phyloP scores from a whole-genome alignment of 2,888 invertebrate genomes.

The Athalia cordata region DNA sequence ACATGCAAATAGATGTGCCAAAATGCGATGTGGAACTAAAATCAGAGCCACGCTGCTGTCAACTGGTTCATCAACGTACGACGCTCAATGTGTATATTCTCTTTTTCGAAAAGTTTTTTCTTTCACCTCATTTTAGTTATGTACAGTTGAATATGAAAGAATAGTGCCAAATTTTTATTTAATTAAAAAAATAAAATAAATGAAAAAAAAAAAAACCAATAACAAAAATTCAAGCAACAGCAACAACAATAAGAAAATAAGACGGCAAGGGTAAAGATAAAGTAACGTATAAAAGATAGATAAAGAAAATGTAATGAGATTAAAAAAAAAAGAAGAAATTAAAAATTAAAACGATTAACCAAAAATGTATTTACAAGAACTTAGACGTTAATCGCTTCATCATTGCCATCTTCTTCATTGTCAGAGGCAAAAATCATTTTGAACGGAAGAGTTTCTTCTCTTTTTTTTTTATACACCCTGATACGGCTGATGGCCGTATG shows the following conservation, averaged over 20 bases:
- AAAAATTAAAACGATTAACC: constrained; percentile 14
- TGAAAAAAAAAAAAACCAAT: too few relatives aligned
- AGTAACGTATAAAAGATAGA: neutral
- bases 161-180: constrained; percentile 54
- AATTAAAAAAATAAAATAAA: constrained; percentile 24
- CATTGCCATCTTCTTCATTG: constrained; percentile 43
- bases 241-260: neutral
- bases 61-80: constrained; percentile 33
- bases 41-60: constrained; percentile 46
- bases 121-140: neutral
- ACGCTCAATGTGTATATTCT: constrained; percentile 11
- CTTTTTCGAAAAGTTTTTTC: neutral
- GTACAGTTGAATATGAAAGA: constrained; percentile 5
- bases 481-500: neutral
- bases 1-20: constrained; percentile 47
- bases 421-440: constrained; percentile 42
- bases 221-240: too few relatives aligned
- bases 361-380: constrained; percentile 13
- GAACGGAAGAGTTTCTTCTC: constrained; percentile 28
- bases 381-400: constrained; percentile 37
- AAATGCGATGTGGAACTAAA: constrained; percentile 47
- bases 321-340: constrained; percentile 28
- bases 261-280: neutral
- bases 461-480: neutral
- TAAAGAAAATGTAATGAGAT: constrained; percentile 4